Percentiles rank a stretch among this genome's conserved stretches.
Conservation (phyloP, 1,140 invertebrate genomes). For the Anastrepha ludens region DNA sequence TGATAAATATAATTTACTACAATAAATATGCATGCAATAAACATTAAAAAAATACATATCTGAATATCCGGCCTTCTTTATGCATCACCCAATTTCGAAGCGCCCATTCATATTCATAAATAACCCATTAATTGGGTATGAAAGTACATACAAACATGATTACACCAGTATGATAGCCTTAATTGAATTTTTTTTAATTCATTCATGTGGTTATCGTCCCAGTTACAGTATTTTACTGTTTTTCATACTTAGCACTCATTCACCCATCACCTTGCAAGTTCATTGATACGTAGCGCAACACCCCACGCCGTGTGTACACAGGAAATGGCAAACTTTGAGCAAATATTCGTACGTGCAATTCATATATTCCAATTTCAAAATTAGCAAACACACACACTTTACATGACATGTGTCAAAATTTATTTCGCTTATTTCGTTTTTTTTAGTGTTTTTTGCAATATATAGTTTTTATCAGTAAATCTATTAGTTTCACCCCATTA, state of each 20-base stretch:
- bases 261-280: slow-evolving; percentile 41
- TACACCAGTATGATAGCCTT: background rate
- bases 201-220: background rate
- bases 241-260: background rate
- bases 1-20: too few relatives aligned
- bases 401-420: background rate
- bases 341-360: background rate
- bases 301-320: slow-evolving; percentile 33
- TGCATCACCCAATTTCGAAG: background rate
- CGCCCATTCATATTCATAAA: background rate
- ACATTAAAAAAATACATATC: background rate
- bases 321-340: slow-evolving; percentile 1
- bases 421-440: background rate
- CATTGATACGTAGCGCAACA: slow-evolving; percentile 10
- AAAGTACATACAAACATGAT: background rate
- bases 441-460: background rate
- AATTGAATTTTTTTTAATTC: background rate
- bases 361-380: slow-evolving; percentile 15
- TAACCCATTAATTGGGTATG: background rate
- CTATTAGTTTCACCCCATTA: slow-evolving; percentile 46
- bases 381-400: background rate
- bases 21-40: too few relatives aligned
- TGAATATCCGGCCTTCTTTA: background rate
- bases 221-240: too few relatives aligned
- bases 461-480: slow-evolving; percentile 39